Evolutionary conservation across 2,113 vertebrate species (phyloP).

Genomic region (Bujurquina vittata): DNA sequence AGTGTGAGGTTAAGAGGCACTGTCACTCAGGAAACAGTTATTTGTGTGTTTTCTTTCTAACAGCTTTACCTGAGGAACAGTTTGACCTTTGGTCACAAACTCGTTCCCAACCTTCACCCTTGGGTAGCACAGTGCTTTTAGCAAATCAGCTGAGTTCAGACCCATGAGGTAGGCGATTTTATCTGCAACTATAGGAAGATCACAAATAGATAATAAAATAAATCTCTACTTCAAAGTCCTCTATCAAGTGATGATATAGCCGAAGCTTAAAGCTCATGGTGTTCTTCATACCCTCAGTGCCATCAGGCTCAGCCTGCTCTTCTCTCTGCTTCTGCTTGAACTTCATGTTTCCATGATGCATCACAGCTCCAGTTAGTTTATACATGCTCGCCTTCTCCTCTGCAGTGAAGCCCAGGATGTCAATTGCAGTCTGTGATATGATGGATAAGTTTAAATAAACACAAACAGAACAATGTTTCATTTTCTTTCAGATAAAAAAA

Average conservation of each 20-base stretch:
- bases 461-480: not conserved
- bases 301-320: slow-evolving; percentile 90
- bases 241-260: not conserved
- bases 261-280: not conserved
- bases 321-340: slow-evolving; percentile 93
- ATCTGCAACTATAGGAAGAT: slow-evolving; percentile 75
- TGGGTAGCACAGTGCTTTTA: slow-evolving; percentile 80
- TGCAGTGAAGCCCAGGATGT: slow-evolving; percentile 83
- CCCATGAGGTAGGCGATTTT: slow-evolving; percentile 83
- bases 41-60: not conserved
- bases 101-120: slow-evolving; percentile 84
- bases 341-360: slow-evolving; percentile 94
- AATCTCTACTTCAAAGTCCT: not conserved
- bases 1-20: not conserved
- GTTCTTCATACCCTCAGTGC: slow-evolving; percentile 85
- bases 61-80: slow-evolving; percentile 72
- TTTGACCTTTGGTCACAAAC: slow-evolving; percentile 83
- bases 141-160: slow-evolving; percentile 82
- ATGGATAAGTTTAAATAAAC: not conserved
- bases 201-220: slow-evolving; percentile 6
- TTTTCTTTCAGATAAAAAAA: not conserved
- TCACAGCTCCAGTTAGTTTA: slow-evolving; percentile 89
- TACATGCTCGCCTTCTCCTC: slow-evolving; percentile 87
- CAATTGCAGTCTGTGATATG: slow-evolving; percentile 75
- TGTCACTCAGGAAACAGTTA: not conserved